Conservation (phyloP, 2,113 vertebrate species). For the Callipepla californica region DNA sequence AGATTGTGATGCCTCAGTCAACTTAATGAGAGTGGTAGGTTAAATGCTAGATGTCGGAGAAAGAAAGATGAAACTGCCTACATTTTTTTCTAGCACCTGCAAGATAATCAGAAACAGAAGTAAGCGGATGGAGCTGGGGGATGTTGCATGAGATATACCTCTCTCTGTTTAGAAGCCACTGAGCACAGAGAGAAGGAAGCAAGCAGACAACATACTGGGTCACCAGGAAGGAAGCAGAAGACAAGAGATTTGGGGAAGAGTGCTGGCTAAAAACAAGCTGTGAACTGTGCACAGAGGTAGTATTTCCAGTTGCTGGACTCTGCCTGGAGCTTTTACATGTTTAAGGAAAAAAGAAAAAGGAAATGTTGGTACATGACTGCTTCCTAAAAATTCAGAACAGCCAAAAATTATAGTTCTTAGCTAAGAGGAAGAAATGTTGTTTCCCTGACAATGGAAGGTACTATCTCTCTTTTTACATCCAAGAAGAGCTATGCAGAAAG, state of each 20-base stretch:
- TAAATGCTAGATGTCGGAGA: not conserved
- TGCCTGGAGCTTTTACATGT: not conserved
- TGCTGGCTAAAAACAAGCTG: not conserved
- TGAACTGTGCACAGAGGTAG: not conserved
- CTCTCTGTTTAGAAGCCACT: not conserved
- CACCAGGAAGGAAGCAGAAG: not conserved
- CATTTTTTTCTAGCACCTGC: not conserved
- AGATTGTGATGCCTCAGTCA: not conserved
- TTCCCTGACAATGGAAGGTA: not conserved
- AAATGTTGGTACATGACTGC: not conserved
- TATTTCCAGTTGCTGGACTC: not conserved
- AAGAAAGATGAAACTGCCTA: not conserved
- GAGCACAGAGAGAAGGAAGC: not conserved
- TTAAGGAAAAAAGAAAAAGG: not conserved
- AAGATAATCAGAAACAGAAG: conserved; percentile 5
- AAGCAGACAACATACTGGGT: not conserved
- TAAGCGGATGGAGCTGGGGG: not conserved
- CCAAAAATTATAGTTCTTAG: not conserved
- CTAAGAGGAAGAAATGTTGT: not conserved
- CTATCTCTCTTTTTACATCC: not conserved
- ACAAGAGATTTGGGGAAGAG: not conserved
- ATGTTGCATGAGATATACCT: not conserved
- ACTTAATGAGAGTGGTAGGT: not conserved
- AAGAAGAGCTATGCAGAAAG: not conserved
- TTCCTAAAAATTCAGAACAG: not conserved